phyloP scores from a whole-genome alignment of 1,140 invertebrate genomes.

The Musca domestica region DNA sequence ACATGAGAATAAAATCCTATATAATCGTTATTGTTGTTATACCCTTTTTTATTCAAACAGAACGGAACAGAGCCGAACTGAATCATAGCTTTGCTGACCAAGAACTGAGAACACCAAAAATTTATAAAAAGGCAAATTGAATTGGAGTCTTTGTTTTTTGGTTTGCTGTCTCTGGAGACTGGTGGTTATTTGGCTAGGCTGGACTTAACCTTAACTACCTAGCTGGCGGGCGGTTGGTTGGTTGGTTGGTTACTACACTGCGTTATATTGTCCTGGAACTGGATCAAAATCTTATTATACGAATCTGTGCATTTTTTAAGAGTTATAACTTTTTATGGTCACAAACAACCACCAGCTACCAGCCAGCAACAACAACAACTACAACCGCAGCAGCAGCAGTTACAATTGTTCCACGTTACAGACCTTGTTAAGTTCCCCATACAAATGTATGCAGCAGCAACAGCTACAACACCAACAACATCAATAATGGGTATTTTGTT shows the following conservation, averaged over 20 bases:
- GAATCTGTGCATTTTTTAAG: constrained; percentile 1
- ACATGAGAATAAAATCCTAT: background rate
- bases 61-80: too few species aligned
- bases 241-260: too few species aligned
- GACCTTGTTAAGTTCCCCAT: too few species aligned
- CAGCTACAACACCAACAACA: too few species aligned
- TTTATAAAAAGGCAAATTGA: constrained; percentile 4
- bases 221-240: too few species aligned
- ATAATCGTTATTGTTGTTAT: constrained; percentile 6
- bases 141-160: background rate
- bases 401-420: background rate
- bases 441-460: too few species aligned
- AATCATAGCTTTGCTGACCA: too few species aligned
- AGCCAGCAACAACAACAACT: background rate
- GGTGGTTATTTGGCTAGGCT: too few species aligned
- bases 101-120: background rate
- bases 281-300: constrained; percentile 8
- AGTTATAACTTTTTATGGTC: background rate
- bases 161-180: too few species aligned
- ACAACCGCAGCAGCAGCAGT: background rate
- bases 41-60: constrained; percentile 3
- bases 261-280: background rate
- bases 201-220: too few species aligned
- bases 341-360: background rate
- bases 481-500: too few species aligned